phyloP scores from a whole-genome alignment of 2,888 invertebrate species.

The Belgica antarctica region DNA sequence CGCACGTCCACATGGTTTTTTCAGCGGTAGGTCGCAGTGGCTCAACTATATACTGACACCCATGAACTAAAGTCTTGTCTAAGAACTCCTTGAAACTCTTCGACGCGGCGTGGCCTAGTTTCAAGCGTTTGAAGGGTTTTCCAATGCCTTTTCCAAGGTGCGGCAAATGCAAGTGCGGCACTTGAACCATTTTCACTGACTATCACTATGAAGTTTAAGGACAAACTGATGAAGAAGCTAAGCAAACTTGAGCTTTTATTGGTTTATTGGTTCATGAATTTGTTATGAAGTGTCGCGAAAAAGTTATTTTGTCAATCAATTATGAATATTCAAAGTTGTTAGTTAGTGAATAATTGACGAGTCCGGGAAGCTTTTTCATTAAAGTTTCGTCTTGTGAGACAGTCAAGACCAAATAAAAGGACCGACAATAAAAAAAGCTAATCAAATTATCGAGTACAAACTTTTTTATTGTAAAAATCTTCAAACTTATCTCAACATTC shows the following conservation, averaged over 20 bases:
- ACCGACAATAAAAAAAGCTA: too few relatives aligned
- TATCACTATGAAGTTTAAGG: neutral
- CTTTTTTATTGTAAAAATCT: too few relatives aligned
- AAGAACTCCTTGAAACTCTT: conserved; percentile 36
- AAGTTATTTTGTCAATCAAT: neutral
- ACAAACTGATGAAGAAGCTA: neutral
- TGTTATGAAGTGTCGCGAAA: neutral
- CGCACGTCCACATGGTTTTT: conserved; percentile 7
- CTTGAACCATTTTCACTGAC: neutral
- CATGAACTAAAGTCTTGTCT: neutral
- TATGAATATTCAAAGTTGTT: neutral
- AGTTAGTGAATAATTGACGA: too few relatives aligned
- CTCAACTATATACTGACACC: conserved; percentile 32
- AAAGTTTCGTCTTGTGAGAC: too few relatives aligned
- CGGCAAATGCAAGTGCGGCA: too few relatives aligned
- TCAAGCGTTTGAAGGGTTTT: conserved; percentile 13
- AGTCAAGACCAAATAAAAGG: too few relatives aligned
- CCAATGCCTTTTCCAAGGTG: too few relatives aligned
- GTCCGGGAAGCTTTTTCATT: too few relatives aligned
- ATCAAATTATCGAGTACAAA: too few relatives aligned
- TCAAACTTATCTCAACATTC: conserved; percentile 47
- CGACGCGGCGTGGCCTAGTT: conserved; percentile 1
- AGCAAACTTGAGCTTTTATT: neutral
- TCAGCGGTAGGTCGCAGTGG: neutral
- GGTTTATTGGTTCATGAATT: neutral